A percentile compares a stretch with the other conserved stretches of the same genome.
Evolutionary conservation across 2,113 vertebrate species (phyloP).

Genomic region (Camarhynchus parvulus): DNA sequence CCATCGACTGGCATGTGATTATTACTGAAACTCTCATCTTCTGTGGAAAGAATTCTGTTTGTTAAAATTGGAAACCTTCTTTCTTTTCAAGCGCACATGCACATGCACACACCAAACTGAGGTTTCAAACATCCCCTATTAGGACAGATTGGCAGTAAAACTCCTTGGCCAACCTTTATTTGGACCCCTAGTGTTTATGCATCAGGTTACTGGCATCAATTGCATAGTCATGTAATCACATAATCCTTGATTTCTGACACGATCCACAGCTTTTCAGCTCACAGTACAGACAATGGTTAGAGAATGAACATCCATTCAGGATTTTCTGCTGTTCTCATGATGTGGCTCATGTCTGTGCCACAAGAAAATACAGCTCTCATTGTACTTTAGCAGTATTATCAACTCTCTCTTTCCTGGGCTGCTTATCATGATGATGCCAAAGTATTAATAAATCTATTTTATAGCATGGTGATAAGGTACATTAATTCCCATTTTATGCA

Average conservation of each 20-base stretch:
- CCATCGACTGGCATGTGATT: background rate
- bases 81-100: background rate
- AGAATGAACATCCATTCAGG: background rate
- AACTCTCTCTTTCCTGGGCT: background rate
- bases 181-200: background rate
- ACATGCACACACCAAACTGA: accelerated
- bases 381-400: background rate
- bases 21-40: background rate
- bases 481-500: background rate
- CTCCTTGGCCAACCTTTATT: background rate
- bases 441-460: background rate
- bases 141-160: background rate
- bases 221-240: accelerated
- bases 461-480: background rate
- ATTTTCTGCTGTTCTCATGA: background rate
- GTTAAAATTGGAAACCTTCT: background rate
- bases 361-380: background rate
- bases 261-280: background rate
- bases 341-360: background rate
- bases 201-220: background rate
- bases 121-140: background rate
- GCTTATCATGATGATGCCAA: background rate
- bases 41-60: background rate
- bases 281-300: background rate
- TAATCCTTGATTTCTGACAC: background rate